phyloP scores from a whole-genome alignment of 2,888 invertebrate genomes.

The Tinea trinotella region DNA sequence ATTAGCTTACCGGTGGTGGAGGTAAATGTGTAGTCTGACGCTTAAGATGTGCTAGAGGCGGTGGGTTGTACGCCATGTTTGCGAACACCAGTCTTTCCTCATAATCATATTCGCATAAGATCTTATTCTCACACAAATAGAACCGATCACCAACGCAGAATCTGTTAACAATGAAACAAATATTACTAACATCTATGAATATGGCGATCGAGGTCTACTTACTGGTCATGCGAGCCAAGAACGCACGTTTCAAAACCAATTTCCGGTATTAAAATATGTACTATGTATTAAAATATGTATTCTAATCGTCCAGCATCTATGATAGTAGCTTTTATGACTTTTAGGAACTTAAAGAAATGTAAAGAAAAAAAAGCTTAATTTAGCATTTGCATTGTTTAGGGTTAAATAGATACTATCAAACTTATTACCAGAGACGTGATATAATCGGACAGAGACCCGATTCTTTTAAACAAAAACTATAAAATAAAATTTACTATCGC shows the following conservation, averaged over 20 bases:
- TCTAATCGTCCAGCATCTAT: too few species aligned
- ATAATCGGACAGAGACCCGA: neutral
- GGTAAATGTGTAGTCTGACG: constrained; percentile 76
- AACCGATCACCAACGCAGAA: constrained; percentile 98
- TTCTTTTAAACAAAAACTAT: constrained; percentile 16
- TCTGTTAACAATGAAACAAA: constrained; percentile 72
- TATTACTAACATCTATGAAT: too few species aligned
- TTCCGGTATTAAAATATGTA: too few species aligned
- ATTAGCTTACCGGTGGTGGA: constrained; percentile 74
- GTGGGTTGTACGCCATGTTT: constrained; percentile 93
- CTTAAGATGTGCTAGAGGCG: constrained; percentile 84
- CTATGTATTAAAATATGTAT: too few species aligned
- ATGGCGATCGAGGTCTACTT: too few species aligned
- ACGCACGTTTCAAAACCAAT: too few species aligned
- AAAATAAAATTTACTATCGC: constrained; percentile 58
- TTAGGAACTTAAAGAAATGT: too few species aligned
- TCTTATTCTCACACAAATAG: constrained; percentile 97
- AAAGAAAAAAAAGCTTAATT: too few species aligned
- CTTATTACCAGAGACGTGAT: neutral
- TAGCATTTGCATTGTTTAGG: too few species aligned
- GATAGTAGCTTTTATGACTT: too few species aligned
- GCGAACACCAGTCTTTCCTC: constrained; percentile 96
- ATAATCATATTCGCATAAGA: constrained; percentile 97
- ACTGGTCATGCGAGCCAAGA: too few species aligned
- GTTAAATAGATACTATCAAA: constrained; percentile 40